Evolutionary conservation across 2,797 vertebrate genomes (phyloP).

Genomic region (Remorina albescens): DNA sequence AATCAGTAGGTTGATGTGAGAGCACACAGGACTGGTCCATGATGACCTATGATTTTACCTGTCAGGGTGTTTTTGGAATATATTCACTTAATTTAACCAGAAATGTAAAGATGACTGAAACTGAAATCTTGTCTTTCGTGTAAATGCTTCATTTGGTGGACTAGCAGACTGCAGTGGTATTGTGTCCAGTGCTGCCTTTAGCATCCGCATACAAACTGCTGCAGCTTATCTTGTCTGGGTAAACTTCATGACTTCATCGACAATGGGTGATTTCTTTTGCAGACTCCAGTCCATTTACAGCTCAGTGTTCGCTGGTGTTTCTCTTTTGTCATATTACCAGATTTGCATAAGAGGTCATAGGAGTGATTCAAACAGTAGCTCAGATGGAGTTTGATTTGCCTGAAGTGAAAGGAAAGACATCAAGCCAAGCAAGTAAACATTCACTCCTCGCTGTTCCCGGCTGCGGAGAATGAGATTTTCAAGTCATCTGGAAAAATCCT

Average conservation of each 20-base stretch:
- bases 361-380: slow-evolving; percentile 55
- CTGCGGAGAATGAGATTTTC: slow-evolving; percentile 12
- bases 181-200: background rate
- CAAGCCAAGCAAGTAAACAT: slow-evolving; percentile 30
- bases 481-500: background rate
- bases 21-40: slow-evolving; percentile 5
- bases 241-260: background rate
- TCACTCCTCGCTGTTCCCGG: background rate
- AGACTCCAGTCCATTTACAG: background rate
- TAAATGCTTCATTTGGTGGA: background rate
- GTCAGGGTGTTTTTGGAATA: background rate
- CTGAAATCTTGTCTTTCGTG: background rate
- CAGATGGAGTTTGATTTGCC: slow-evolving; percentile 78
- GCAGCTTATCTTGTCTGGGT: background rate
- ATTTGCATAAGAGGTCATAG: slow-evolving; percentile 82
- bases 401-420: slow-evolving; percentile 53
- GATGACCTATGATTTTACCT: background rate
- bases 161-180: background rate
- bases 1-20: slow-evolving; percentile 50
- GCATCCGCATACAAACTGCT: background rate
- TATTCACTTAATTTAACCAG: background rate
- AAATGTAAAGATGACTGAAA: background rate
- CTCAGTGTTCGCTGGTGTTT: slow-evolving; percentile 6
- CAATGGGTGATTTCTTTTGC: background rate
- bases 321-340: slow-evolving; percentile 16